These are phyloP conservation scores for Heliconius ethilla DNA, from an alignment of 2,888 invertebrate species.

Conservation along the genomic window DNA sequence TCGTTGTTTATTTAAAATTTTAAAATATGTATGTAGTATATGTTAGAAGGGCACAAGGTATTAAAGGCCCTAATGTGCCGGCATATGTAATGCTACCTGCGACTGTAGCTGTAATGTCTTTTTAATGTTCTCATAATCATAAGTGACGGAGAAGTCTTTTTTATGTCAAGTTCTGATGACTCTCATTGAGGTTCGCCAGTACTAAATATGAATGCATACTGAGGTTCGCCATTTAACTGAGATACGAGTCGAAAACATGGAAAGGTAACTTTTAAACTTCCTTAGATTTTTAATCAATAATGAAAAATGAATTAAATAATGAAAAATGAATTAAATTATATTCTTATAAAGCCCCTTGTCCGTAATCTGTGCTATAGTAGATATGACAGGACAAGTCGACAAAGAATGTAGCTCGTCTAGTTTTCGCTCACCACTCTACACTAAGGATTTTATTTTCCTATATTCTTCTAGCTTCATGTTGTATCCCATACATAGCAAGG, in stretches of 20 bases:
- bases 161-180: background rate
- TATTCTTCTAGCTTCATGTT: too few relatives aligned
- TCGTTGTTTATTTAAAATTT: too few relatives aligned
- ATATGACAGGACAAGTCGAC: conserved; percentile 37
- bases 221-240: background rate
- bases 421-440: conserved; percentile 27
- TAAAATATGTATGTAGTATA: too few relatives aligned
- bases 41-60: background rate
- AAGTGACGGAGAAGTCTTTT: background rate
- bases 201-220: background rate
- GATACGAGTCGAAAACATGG: background rate
- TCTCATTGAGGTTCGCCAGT: background rate
- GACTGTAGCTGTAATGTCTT: conserved; percentile 4
- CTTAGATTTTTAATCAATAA: background rate
- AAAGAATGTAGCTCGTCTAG: conserved; percentile 52
- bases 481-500: too few relatives aligned
- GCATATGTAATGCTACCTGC: background rate
- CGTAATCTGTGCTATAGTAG: conserved; percentile 27
- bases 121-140: conserved; percentile 5
- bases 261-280: background rate
- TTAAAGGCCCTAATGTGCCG: background rate
- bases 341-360: conserved; percentile 21
- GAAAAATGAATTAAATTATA: background rate
- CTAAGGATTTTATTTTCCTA: conserved; percentile 9
- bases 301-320: too few relatives aligned